These are phyloP conservation scores for Dasypogon diadema DNA, from an alignment of 2,888 invertebrate genomes.

Conservation along the genomic window DNA sequence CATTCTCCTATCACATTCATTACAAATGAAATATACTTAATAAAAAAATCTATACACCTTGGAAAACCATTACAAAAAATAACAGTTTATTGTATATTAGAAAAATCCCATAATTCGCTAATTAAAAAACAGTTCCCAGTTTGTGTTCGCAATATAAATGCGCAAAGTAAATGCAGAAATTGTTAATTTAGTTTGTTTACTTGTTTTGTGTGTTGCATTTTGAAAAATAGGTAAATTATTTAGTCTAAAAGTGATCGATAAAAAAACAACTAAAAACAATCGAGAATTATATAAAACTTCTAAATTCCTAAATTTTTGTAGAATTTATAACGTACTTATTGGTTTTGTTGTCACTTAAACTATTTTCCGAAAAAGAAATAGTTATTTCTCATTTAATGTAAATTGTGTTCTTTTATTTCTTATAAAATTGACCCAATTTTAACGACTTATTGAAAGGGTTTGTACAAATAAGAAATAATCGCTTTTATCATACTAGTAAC, in stretches of 20 bases:
- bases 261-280: conserved; percentile 3
- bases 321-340: conserved; percentile 9
- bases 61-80: conserved; percentile 27
- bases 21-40: conserved; percentile 8
- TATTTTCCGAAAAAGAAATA: conserved; percentile 44
- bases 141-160: neutral
- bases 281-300: conserved; percentile 40
- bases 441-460: conserved; percentile 23
- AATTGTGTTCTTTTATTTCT: conserved; percentile 40
- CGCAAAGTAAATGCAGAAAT: conserved; percentile 9
- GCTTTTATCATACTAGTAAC: too few species aligned
- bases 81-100: neutral
- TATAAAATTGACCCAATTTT: conserved; percentile 43
- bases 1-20: conserved; percentile 45
- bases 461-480: conserved; percentile 5
- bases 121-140: conserved; percentile 7
- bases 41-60: conserved; percentile 8
- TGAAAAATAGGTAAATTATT: conserved; percentile 26
- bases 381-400: conserved; percentile 43
- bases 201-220: neutral
- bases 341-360: conserved; percentile 25
- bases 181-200: neutral
- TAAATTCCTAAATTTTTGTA: conserved; percentile 21
- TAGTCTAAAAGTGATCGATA: conserved; percentile 4
- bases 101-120: conserved; percentile 6